Percentiles rank a stretch among this genome's conserved stretches.
phyloP scores from a whole-genome alignment of 2,113 vertebrate genomes.

The Corapipo altera region DNA sequence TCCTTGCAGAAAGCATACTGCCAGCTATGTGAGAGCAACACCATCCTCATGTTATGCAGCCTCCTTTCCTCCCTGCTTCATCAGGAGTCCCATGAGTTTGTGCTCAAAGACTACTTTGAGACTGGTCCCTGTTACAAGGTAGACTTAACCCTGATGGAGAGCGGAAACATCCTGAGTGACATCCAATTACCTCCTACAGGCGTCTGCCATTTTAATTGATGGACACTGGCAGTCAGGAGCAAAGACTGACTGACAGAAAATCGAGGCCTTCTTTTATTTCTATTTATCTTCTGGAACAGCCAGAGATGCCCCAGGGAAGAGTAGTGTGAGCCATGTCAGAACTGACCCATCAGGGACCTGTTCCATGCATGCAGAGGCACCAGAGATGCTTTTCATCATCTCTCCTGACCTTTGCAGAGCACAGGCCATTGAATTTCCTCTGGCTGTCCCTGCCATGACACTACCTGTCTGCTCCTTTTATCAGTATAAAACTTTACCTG shows the following conservation, averaged over 20 bases:
- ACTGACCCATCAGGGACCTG: not conserved
- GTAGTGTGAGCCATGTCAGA: fast-evolving
- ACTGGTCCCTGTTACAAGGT: not conserved
- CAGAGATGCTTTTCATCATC: not conserved
- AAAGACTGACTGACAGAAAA: not conserved
- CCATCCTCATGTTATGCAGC: not conserved
- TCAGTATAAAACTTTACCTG: not conserved
- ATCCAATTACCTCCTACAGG: not conserved
- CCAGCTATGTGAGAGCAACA: not conserved
- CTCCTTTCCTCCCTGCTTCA: not conserved
- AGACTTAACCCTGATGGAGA: not conserved
- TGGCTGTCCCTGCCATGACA: not conserved
- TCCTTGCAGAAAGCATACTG: fast-evolving
- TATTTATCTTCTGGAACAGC: not conserved
- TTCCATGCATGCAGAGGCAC: not conserved
- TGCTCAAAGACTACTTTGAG: not conserved
- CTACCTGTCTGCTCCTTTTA: not conserved
- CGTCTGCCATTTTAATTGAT: not conserved
- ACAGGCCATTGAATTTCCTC: not conserved
- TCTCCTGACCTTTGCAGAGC: not conserved
- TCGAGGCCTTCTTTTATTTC: not conserved
- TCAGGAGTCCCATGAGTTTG: not conserved
- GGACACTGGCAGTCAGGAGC: not conserved
- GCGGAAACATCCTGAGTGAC: not conserved
- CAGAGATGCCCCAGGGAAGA: not conserved